Evolutionary conservation across 1,140 invertebrate genomes (phyloP).

Genomic region (Hyposmocoma kahamanoa): DNA sequence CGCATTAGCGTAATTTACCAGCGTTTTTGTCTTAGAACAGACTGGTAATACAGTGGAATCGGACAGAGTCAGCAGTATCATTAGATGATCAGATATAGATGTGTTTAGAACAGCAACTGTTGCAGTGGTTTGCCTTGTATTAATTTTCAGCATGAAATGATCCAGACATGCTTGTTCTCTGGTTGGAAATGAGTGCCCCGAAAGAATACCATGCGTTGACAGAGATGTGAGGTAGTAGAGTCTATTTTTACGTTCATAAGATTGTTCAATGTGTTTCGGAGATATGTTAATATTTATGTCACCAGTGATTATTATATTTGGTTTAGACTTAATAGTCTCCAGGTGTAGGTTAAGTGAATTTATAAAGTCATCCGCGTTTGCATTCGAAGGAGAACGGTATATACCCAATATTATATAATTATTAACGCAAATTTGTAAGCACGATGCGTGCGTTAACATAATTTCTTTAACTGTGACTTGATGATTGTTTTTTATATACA

Average conservation of each 20-base stretch:
- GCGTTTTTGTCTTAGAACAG: background rate
- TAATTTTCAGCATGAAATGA: slow-evolving; percentile 13
- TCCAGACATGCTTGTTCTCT: slow-evolving; percentile 10
- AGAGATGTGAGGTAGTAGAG: slow-evolving; percentile 10
- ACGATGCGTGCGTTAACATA: background rate
- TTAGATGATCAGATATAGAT: slow-evolving; percentile 9
- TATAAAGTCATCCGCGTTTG: slow-evolving; percentile 12
- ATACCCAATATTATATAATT: background rate
- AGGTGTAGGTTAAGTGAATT: slow-evolving; percentile 11
- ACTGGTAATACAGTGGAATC: background rate
- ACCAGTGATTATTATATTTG: slow-evolving; percentile 13
- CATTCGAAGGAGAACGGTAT: slow-evolving; percentile 15
- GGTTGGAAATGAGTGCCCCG: slow-evolving; percentile 9
- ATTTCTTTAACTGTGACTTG: background rate
- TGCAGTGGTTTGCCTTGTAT: background rate
- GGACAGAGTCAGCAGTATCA: background rate
- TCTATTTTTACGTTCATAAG: slow-evolving; percentile 12
- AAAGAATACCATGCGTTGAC: slow-evolving; percentile 10
- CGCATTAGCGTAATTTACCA: background rate
- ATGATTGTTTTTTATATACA: background rate
- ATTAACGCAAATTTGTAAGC: background rate
- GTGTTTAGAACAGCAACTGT: background rate
- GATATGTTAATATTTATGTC: slow-evolving; percentile 19
- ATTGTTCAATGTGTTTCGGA: slow-evolving; percentile 7
- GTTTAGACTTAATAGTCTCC: slow-evolving; percentile 4